Conservation (phyloP, 2,797 vertebrate genomes). For the Meda fulgida region DNA sequence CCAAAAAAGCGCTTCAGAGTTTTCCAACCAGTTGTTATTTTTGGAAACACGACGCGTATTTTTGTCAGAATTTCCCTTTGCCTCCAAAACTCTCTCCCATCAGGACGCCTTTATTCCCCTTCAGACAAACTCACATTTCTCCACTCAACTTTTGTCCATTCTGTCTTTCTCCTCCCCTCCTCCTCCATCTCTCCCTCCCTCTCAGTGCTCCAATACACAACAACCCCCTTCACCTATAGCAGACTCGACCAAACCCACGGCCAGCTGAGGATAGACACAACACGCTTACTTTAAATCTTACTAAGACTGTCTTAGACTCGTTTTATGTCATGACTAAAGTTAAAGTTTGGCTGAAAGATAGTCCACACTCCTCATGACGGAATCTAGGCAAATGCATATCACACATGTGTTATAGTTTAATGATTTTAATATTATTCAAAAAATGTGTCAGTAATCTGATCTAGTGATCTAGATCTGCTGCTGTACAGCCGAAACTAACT, state of each 20-base stretch:
- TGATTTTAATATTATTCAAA: not conserved
- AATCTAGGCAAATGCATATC: no score
- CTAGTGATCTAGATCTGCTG: no score
- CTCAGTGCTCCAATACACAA: conserved; percentile 32
- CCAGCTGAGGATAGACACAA: not conserved
- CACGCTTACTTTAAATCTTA: not conserved
- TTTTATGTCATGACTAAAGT: not conserved
- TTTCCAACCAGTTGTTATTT: conserved; percentile 53
- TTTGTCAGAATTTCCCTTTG: conserved; percentile 56
- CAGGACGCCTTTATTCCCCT: conserved; percentile 59
- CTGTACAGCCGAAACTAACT: no score
- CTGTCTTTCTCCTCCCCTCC: conserved; percentile 53
- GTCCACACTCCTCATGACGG: not conserved
- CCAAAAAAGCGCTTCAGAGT: not conserved
- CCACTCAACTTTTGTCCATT: conserved; percentile 73
- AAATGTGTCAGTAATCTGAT: not conserved
- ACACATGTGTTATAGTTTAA: not conserved
- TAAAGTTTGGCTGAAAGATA: not conserved
- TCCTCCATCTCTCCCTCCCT: conserved; percentile 45
- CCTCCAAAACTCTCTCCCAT: conserved; percentile 56
- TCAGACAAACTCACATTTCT: conserved; percentile 78
- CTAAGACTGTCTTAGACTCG: not conserved
- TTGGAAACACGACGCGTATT: conserved; percentile 44
- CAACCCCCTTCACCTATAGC: not conserved
- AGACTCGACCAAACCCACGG: not conserved